Evolutionary conservation across 2,888 invertebrate species (phyloP).

Genomic region (Leptopilina myrica): DNA sequence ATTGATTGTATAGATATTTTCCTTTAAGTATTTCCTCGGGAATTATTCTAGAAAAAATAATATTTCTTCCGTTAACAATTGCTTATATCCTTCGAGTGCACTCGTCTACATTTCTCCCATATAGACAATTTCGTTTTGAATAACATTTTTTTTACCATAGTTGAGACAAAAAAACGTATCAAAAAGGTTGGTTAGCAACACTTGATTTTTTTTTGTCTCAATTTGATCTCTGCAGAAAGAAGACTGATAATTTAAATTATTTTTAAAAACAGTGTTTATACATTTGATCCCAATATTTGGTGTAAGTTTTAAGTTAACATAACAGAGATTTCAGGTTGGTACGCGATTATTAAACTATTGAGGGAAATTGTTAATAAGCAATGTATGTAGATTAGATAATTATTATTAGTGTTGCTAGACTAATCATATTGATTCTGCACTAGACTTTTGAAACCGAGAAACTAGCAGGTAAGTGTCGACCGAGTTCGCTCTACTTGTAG

Average conservation of each 20-base stretch:
- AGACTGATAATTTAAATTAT: no score
- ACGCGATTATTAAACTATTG: no score
- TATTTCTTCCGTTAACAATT: neutral
- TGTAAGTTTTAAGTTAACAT: no score
- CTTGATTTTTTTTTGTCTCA: no score
- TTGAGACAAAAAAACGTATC: no score
- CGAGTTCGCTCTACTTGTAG: slow-evolving; percentile 63
- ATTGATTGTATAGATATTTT: neutral
- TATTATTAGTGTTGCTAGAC: neutral
- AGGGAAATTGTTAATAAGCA: neutral
- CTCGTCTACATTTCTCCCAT: neutral
- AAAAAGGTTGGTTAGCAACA: no score
- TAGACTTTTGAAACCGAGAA: slow-evolving; percentile 51
- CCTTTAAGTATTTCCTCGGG: neutral
- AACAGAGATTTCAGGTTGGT: no score
- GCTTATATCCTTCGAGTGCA: slow-evolving; percentile 11
- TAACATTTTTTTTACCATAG: neutral
- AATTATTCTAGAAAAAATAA: neutral
- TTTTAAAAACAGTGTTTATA: no score
- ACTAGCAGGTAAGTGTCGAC: slow-evolving; percentile 65
- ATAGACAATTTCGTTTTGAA: neutral
- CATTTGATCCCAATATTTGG: no score
- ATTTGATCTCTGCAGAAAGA: no score
- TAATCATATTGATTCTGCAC: slow-evolving; percentile 10
- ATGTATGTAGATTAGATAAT: neutral